Base-by-base conservation (phyloP, 2,113 vertebrate species). In the Macrotus californicus region DNA sequence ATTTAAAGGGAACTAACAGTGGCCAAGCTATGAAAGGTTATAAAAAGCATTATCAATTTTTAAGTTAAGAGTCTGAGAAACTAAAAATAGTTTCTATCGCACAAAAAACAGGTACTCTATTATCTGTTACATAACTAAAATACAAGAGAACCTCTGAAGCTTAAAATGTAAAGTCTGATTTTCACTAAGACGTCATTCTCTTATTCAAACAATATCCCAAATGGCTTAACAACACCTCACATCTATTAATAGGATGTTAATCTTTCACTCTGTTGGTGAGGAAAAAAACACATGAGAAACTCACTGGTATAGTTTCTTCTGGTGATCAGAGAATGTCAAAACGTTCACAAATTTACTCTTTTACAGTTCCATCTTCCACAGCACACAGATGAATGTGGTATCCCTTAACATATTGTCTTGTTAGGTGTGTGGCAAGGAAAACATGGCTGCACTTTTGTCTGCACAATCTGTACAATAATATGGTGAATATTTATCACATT, bases 401-500 rank as follows among this genome's bases (percentile, higher is more conserved):
- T 64, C 93, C 85, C 29, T 81, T 93, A 87, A 82, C 16, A 92
- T 90, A 85, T 81, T 96, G 2, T 87, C 86, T 70, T 9, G 10
- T 77, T 94, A 87, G 18, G 95, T 95, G 95, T 85, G 6, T 86
- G 75, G 80, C 13, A 22, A 67, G 36, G 24, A 81, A 93, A 94
- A 94, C 67, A 91, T 66, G 91, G 67, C 10, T 39, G 26, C 43
- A 67, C 96, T 89, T 86, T 91, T 11, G 96, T 34, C 76, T 94
- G 72, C 48, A 96, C 10, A 97, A 95, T 48, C 50, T 93, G 61
- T 41, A 94, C 18, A 95, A 64, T 59, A 34, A 89, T 96, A 88
- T 29, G 64, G 7, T 87, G 34, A 93, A 64, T 97, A 97, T 98
- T 97, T 98, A 98, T 98, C 96, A 98, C 98, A 98, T 98, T 98